A percentile compares a stretch with the other conserved stretches of the same genome.
Evolutionary conservation across 1,140 invertebrate species (phyloP).

Genomic region (Drosophila erecta): DNA sequence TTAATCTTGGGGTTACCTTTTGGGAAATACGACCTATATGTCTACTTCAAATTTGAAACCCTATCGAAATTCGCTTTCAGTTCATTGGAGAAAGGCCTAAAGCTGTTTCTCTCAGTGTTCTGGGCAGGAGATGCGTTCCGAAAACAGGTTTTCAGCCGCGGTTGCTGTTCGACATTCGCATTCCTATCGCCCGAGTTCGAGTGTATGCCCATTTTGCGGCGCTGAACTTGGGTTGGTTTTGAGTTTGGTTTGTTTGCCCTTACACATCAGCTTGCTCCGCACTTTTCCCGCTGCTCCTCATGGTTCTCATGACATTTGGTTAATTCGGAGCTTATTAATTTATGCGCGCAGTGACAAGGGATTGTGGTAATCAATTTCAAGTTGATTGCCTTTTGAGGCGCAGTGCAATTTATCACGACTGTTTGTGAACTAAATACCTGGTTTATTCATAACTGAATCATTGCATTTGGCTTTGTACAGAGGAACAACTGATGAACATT

Average conservation of each 20-base stretch:
- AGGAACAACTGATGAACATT: no score
- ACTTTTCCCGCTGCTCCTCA: not conserved
- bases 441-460: constrained; percentile 7
- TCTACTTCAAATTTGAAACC: no score
- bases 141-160: constrained; percentile 43
- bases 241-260: constrained; percentile 30
- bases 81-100: no score
- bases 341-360: constrained; percentile 67
- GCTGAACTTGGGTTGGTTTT: constrained; percentile 42
- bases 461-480: not conserved
- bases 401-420: constrained; percentile 17
- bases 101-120: constrained; percentile 1
- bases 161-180: constrained; percentile 48
- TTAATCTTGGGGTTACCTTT: no score
- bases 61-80: no score
- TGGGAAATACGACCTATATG: no score
- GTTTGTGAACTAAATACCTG: constrained; percentile 2
- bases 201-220: constrained; percentile 38
- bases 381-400: constrained; percentile 51
- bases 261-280: constrained; percentile 8
- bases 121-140: constrained; percentile 21
- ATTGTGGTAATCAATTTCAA: constrained; percentile 59
- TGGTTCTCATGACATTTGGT: constrained; percentile 38
- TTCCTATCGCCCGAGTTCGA: constrained; percentile 33
- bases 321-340: constrained; percentile 48